Conservation (phyloP, 30 jellyfish, hydroid and myxozoan species). For the Pseudorhiza aurosa region DNA sequence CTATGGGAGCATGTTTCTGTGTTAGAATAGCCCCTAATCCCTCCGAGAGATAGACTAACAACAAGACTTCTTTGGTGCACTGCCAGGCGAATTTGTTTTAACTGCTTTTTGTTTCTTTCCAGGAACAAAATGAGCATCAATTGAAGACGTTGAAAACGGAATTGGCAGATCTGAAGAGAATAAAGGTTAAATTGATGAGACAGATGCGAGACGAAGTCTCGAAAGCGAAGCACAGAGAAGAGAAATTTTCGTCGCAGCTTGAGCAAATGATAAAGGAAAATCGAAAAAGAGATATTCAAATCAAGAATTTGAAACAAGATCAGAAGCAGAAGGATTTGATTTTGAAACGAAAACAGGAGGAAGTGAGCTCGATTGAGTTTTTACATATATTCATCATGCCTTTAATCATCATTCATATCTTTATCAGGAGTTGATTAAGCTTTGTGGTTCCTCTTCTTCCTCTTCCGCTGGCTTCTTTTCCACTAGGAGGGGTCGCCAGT, state of each 20-base stretch:
- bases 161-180: slow-evolving; percentile 79
- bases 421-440: too few relatives aligned
- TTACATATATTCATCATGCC: too few relatives aligned
- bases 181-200: slow-evolving; percentile 88
- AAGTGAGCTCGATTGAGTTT: slow-evolving; percentile 42
- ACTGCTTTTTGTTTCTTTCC: neutral
- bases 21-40: too few relatives aligned
- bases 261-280: slow-evolving; percentile 89
- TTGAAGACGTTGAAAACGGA: slow-evolving; percentile 77
- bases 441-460: too few relatives aligned
- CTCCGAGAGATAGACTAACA: too few relatives aligned
- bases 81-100: too few relatives aligned
- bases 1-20: too few relatives aligned
- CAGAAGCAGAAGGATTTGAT: slow-evolving; percentile 92
- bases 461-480: too few relatives aligned
- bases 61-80: too few relatives aligned
- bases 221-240: slow-evolving; percentile 82
- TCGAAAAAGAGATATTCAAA: slow-evolving; percentile 84
- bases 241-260: slow-evolving; percentile 81
- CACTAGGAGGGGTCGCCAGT: too few relatives aligned
- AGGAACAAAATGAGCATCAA: slow-evolving; percentile 97
- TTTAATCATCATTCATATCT: too few relatives aligned
- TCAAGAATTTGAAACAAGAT: slow-evolving; percentile 83
- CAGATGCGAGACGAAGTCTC: slow-evolving; percentile 95
- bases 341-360: slow-evolving; percentile 93